Evolutionary conservation across 2,888 invertebrate genomes (phyloP).

Genomic region (Tribolium freemani): DNA sequence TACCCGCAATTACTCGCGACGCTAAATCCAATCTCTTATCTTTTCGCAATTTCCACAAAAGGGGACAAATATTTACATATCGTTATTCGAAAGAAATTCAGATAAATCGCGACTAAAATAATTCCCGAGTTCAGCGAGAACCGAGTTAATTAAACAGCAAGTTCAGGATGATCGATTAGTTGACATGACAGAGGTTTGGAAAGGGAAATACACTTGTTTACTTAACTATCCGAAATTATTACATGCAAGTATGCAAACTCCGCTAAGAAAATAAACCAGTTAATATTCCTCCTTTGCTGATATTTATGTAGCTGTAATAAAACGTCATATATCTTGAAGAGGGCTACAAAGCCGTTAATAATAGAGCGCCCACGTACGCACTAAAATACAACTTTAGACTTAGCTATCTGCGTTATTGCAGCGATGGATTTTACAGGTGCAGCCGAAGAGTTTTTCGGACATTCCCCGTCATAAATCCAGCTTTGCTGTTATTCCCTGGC

Average conservation of each 20-base stretch:
- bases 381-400: constrained; percentile 31
- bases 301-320: constrained; percentile 31
- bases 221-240: constrained; percentile 8
- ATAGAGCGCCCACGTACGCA: constrained; percentile 25
- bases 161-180: constrained; percentile 8
- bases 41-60: constrained; percentile 24
- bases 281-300: constrained; percentile 27
- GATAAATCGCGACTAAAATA: constrained; percentile 16
- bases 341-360: constrained; percentile 33
- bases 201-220: constrained; percentile 5
- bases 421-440: background rate
- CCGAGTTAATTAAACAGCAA: constrained; percentile 22
- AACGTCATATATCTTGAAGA: constrained; percentile 32
- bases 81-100: constrained; percentile 22
- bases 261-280: constrained; percentile 31
- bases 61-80: constrained; percentile 24
- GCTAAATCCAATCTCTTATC: constrained; percentile 7
- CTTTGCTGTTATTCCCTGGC: too few relatives aligned
- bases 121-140: constrained; percentile 2
- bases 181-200: background rate
- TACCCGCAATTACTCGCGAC: constrained; percentile 1
- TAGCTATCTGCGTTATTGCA: constrained; percentile 7
- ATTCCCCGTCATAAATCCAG: background rate
- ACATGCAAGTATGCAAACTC: constrained; percentile 21
- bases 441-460: background rate